Conservation (phyloP, 2,888 invertebrate genomes). For the Athrips mouffetella region DNA sequence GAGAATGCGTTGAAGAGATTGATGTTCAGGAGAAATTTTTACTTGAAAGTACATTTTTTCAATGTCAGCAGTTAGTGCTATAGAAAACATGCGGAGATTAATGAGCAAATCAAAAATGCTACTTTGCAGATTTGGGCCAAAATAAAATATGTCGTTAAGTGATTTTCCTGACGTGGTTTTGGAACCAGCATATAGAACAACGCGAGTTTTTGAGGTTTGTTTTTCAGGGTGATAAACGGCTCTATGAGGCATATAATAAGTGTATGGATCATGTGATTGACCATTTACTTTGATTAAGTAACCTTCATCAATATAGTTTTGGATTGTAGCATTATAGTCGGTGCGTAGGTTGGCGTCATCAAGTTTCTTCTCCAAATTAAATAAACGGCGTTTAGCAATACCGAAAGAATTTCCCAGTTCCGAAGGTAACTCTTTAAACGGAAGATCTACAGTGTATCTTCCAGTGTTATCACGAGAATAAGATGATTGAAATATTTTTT, state of each 20-base stretch:
- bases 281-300: neutral
- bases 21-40: conserved; percentile 6
- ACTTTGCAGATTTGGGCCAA: conserved; percentile 22
- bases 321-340: conserved; percentile 5
- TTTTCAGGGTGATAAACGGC: conserved; percentile 7
- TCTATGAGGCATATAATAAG: conserved; percentile 1
- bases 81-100: conserved; percentile 20
- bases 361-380: conserved; percentile 5
- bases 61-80: conserved; percentile 21
- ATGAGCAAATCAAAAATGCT: conserved; percentile 20
- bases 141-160: conserved; percentile 20
- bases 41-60: conserved; percentile 20
- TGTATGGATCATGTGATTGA: neutral
- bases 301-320: conserved; percentile 9
- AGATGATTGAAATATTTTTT: conserved; percentile 3
- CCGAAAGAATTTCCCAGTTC: conserved; percentile 3
- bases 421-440: conserved; percentile 2
- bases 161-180: conserved; percentile 18
- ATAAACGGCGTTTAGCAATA: conserved; percentile 5
- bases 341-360: neutral
- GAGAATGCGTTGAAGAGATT: conserved; percentile 12
- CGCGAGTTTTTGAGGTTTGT: conserved; percentile 2
- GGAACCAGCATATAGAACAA: conserved; percentile 19
- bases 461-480: conserved; percentile 6
- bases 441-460: conserved; percentile 7